Evolutionary conservation across 1,140 invertebrate species (phyloP).

Genomic region (Cyrtorhinus lividipennis): DNA sequence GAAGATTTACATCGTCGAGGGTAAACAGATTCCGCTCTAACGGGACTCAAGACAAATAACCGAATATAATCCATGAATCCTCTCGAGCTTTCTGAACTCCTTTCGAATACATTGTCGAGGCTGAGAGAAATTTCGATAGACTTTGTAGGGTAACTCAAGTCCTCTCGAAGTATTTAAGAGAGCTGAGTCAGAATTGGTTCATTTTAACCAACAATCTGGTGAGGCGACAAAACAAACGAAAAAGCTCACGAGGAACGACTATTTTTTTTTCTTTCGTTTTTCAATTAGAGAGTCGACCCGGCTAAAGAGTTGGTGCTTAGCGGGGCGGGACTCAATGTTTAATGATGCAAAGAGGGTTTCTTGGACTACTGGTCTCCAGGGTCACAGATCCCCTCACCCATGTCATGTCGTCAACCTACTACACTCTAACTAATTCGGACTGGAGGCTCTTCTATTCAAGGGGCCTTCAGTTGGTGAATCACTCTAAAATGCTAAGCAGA

Average conservation of each 20-base stretch:
- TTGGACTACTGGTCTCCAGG: constrained; percentile 14
- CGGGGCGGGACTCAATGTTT: constrained; percentile 12
- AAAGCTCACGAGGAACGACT: neutral
- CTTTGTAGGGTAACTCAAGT: no score
- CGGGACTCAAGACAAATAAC: neutral
- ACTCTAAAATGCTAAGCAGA: no score
- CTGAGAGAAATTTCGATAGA: no score
- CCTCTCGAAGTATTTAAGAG: no score
- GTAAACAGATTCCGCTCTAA: neutral
- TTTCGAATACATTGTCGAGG: no score
- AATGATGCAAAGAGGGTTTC: constrained; percentile 15
- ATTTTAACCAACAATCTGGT: no score
- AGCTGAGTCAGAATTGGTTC: no score
- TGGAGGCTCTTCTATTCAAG: no score
- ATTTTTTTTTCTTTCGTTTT: neutral
- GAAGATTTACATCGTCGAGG: neutral
- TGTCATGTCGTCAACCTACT: constrained; percentile 15
- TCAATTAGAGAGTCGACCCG: constrained; percentile 11
- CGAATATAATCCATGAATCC: neutral
- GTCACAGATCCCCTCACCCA: constrained; percentile 13
- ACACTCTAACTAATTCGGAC: neutral
- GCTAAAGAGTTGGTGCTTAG: constrained; percentile 11
- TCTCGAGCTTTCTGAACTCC: neutral
- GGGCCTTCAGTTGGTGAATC: no score
- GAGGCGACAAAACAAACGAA: neutral